Evolutionary conservation across 2,113 vertebrate species (phyloP).

Genomic region (Lipotes vexillifer): DNA sequence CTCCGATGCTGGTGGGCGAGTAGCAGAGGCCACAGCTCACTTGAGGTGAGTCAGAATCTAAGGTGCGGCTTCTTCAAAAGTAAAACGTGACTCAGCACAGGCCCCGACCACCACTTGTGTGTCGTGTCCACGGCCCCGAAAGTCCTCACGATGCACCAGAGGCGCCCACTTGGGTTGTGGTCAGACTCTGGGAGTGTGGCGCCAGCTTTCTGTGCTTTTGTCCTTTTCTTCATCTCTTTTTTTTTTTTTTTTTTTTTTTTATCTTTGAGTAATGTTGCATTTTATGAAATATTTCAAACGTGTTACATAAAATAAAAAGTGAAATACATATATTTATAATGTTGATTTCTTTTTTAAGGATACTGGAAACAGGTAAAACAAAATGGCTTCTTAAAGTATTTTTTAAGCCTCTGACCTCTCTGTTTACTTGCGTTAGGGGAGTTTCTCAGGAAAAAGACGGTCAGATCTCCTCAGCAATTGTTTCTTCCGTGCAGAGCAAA

Average conservation of each 20-base stretch:
- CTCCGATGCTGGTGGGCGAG: not conserved
- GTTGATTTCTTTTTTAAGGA: not conserved
- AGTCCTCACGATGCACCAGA: accelerated
- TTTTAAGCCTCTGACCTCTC: not conserved
- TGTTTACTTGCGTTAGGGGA: slow-evolving; percentile 79
- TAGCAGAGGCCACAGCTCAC: not conserved
- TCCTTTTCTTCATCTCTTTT: not conserved
- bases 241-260: too few relatives aligned
- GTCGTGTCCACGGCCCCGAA: too few relatives aligned
- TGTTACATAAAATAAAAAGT: not conserved
- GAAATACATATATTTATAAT: too few relatives aligned
- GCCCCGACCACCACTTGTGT: not conserved
- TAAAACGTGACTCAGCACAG: not conserved
- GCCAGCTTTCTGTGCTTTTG: accelerated
- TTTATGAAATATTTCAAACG: not conserved
- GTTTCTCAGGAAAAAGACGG: slow-evolving; percentile 96
- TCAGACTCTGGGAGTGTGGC: not conserved
- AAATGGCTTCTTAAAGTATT: not conserved
- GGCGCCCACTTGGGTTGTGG: accelerated
- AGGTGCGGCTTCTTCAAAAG: not conserved
- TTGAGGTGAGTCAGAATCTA: too few relatives aligned
- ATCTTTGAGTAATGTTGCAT: not conserved
- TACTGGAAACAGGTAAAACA: accelerated
- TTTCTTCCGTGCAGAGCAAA: slow-evolving; percentile 97
- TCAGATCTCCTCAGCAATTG: slow-evolving; percentile 93